phyloP scores from a whole-genome alignment of 2,888 invertebrate genomes.

The Watsonalla binaria region DNA sequence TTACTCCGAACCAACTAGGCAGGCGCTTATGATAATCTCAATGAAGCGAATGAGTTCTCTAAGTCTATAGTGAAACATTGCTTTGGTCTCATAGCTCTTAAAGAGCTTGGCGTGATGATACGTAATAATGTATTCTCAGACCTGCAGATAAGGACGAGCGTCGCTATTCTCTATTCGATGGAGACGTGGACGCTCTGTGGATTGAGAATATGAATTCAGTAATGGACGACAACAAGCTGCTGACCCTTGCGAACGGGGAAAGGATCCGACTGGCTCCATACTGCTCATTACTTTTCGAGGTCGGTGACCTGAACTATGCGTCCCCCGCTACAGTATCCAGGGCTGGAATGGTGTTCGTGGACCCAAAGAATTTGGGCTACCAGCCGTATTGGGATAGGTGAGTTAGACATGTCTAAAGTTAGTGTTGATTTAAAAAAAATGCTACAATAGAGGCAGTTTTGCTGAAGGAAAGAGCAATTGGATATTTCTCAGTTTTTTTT shows the following conservation, averaged over 20 bases:
- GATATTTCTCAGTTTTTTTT: too few relatives aligned
- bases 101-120: not conserved
- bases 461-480: too few relatives aligned
- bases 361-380: slow-evolving; percentile 93
- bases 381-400: slow-evolving; percentile 89
- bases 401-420: slow-evolving; percentile 1
- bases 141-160: slow-evolving; percentile 85
- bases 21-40: too few relatives aligned
- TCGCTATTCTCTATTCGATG: slow-evolving; percentile 93
- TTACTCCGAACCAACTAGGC: too few relatives aligned
- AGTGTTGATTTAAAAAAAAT: not conserved
- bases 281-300: slow-evolving; percentile 92
- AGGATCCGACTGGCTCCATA: slow-evolving; percentile 89
- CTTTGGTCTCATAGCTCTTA: too few relatives aligned
- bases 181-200: slow-evolving; percentile 96
- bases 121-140: slow-evolving; percentile 45
- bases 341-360: slow-evolving; percentile 96
- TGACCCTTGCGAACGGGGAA: slow-evolving; percentile 95
- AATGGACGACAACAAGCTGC: slow-evolving; percentile 95
- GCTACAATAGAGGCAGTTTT: too few relatives aligned
- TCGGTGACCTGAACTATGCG: slow-evolving; percentile 92
- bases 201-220: slow-evolving; percentile 98
- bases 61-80: too few relatives aligned
- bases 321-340: slow-evolving; percentile 96
- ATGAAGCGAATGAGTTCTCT: too few relatives aligned